Conservation (phyloP, 1,140 invertebrate genomes). For the Macrobrachium nipponense region DNA sequence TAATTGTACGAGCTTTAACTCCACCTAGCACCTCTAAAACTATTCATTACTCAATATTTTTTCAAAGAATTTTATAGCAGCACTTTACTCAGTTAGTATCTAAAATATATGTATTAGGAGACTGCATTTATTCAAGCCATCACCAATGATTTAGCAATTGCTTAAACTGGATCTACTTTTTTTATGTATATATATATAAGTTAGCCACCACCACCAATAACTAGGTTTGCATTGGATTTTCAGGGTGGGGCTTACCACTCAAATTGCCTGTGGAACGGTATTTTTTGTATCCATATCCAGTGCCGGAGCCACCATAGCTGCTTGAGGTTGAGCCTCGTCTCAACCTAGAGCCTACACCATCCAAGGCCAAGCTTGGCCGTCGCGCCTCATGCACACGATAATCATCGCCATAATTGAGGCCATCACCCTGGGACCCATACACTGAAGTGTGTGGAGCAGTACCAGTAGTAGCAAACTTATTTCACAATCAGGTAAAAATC, state of each 20-base stretch:
- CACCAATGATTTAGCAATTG: constrained; percentile 21
- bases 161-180: constrained; percentile 19
- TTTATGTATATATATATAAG: too few relatives aligned
- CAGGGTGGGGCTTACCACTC: constrained; percentile 61
- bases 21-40: too few relatives aligned
- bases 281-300: constrained; percentile 49
- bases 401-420: constrained; percentile 56
- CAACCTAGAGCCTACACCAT: constrained; percentile 40
- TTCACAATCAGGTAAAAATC: constrained; percentile 2
- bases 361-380: constrained; percentile 55
- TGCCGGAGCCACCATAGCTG: constrained; percentile 34
- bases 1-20: too few relatives aligned
- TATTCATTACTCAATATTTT: too few relatives aligned
- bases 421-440: constrained; percentile 58
- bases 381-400: constrained; percentile 63
- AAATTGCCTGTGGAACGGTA: constrained; percentile 64
- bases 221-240: constrained; percentile 19
- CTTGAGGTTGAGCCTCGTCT: constrained; percentile 41
- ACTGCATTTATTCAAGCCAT: neutral
- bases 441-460: constrained; percentile 48
- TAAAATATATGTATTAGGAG: too few relatives aligned
- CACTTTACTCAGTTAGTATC: too few relatives aligned
- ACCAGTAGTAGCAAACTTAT: constrained; percentile 29
- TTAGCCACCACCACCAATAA: constrained; percentile 50
- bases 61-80: too few relatives aligned